phyloP scores from a whole-genome alignment of 1,140 invertebrate genomes.

The Centruroides vittatus region DNA sequence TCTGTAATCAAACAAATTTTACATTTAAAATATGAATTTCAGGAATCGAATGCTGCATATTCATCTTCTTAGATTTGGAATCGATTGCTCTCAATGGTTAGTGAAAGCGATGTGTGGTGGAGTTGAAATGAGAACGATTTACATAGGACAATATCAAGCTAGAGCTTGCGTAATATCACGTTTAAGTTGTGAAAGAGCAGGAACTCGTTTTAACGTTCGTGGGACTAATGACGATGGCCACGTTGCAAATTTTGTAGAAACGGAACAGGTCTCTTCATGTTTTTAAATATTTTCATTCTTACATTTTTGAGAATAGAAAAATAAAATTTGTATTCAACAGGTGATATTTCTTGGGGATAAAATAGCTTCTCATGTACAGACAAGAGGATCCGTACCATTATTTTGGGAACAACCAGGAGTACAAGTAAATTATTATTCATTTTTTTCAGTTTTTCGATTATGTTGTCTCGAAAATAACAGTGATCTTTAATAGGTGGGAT shows the following conservation, averaged over 20 bases:
- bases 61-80: constrained; percentile 74
- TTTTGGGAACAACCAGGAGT: constrained; percentile 99
- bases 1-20: no score
- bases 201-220: constrained; percentile 91
- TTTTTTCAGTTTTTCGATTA: no score
- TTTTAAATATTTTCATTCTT: background rate
- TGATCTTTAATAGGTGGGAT: constrained; percentile 55
- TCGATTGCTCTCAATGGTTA: constrained; percentile 76
- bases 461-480: no score
- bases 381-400: constrained; percentile 88
- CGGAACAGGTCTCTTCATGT: constrained; percentile 61
- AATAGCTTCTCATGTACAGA: constrained; percentile 49
- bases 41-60: constrained; percentile 79
- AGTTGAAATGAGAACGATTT: constrained; percentile 88
- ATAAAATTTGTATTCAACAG: constrained; percentile 4
- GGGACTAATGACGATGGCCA: constrained; percentile 98
- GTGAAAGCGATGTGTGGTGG: constrained; percentile 90
- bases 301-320: no score
- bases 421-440: constrained; percentile 34
- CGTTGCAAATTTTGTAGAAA: constrained; percentile 99
- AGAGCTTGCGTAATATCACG: constrained; percentile 86
- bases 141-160: constrained; percentile 82
- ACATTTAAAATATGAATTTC: no score
- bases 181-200: constrained; percentile 89
- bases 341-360: constrained; percentile 74